These are phyloP conservation scores for Haliclona indistincta DNA, from an alignment of 37 sponge, comb jelly and placozoan genomes.

Conservation along the genomic window DNA sequence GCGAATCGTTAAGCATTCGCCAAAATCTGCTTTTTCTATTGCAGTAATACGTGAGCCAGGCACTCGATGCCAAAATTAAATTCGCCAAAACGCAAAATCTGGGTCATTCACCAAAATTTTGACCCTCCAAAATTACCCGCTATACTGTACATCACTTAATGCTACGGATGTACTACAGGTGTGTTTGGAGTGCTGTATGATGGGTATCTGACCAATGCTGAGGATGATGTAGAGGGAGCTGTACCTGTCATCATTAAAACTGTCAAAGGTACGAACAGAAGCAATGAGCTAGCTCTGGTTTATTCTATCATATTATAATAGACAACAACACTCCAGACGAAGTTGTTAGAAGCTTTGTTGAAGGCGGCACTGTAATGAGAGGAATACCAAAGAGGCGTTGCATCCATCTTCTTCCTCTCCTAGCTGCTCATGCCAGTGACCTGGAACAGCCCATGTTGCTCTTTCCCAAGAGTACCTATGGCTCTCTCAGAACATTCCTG, in stretches of 20 bases:
- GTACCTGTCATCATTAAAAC: conserved; percentile 74
- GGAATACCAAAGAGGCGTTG: conserved; percentile 53
- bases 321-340: conserved; percentile 69
- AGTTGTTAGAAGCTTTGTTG: conserved; percentile 66
- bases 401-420: conserved; percentile 55
- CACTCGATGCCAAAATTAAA: too few relatives aligned
- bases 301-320: too few relatives aligned
- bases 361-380: conserved; percentile 51
- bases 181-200: conserved; percentile 73
- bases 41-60: too few relatives aligned
- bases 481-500: conserved; percentile 61
- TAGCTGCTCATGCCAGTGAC: conserved; percentile 53
- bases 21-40: too few relatives aligned
- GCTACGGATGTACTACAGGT: too few relatives aligned
- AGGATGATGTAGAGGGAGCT: conserved; percentile 77
- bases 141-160: too few relatives aligned
- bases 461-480: conserved; percentile 65
- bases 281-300: too few relatives aligned
- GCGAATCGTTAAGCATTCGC: too few relatives aligned
- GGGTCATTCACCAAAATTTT: too few relatives aligned
- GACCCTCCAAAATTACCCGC: too few relatives aligned
- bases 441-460: conserved; percentile 67
- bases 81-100: too few relatives aligned
- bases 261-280: conserved; percentile 68
- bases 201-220: conserved; percentile 79